phyloP scores from a whole-genome alignment of 2,888 invertebrate genomes.

The Drepanosiphum platanoidis region DNA sequence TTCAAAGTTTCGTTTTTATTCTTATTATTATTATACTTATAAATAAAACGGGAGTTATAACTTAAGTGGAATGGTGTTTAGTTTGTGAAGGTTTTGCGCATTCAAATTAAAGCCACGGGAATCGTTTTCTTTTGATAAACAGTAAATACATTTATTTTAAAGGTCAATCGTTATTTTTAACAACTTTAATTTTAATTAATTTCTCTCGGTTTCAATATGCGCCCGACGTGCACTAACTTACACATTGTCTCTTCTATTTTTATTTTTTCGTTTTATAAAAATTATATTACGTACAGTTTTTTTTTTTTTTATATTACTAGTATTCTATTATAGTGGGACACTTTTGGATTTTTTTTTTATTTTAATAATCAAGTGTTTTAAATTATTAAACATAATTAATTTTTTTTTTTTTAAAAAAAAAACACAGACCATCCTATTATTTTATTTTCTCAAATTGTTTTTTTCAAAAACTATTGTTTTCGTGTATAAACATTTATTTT shows the following conservation, averaged over 20 bases:
- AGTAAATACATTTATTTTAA: slow-evolving; percentile 1
- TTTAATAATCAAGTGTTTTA: no score
- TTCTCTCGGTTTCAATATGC: not conserved
- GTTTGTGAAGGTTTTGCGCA: not conserved
- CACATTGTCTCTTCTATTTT: no score
- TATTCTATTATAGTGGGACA: no score
- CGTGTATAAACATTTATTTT: not conserved
- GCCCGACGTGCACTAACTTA: no score
- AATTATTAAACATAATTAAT: no score
- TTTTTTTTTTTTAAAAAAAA: no score
- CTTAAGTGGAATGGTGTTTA: not conserved
- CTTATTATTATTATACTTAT: not conserved
- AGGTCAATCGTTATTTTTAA: not conserved
- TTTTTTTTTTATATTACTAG: no score
- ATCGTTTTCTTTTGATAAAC: not conserved
- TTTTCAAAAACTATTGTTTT: not conserved
- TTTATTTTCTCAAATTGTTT: not conserved
- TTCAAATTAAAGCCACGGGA: not conserved
- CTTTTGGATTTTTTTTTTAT: no score
- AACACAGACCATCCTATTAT: no score
- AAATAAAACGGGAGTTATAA: not conserved
- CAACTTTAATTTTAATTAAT: not conserved
- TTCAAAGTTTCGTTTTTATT: slow-evolving; percentile 51
- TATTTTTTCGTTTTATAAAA: no score
- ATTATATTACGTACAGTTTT: no score